A percentile compares a stretch with the other conserved stretches of the same genome.
These are phyloP conservation scores for Prunella strophiata DNA, from an alignment of 2,797 vertebrate genomes.

Conservation along the genomic window DNA sequence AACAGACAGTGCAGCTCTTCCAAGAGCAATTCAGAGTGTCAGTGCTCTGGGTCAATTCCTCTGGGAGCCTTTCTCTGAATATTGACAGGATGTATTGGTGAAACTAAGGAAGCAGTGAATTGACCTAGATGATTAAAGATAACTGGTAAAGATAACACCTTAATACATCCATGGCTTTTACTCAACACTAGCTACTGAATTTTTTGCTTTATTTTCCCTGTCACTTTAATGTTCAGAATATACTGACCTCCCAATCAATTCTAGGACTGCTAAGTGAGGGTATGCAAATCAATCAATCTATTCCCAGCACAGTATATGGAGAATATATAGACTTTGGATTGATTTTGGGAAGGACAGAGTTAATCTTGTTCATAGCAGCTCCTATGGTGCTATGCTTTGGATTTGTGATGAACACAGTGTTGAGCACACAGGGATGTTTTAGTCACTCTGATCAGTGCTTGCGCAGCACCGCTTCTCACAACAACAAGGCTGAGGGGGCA, in stretches of 20 bases:
- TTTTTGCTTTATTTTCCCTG: background rate
- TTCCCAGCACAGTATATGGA: background rate
- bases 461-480: fast-evolving
- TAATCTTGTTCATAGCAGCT: background rate
- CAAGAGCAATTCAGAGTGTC: fast-evolving
- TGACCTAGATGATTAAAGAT: background rate
- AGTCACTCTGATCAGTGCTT: background rate
- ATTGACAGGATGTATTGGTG: background rate
- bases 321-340: background rate
- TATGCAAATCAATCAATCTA: background rate
- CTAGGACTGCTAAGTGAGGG: background rate
- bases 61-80: background rate
- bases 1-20: background rate
- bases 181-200: background rate
- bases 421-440: background rate
- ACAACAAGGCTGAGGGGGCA: fast-evolving
- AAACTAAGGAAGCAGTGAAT: background rate
- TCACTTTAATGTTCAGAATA: background rate
- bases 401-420: background rate
- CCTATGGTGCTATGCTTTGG: background rate
- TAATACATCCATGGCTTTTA: background rate
- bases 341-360: background rate
- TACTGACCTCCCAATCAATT: background rate
- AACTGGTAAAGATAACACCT: background rate
- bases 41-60: background rate